These are phyloP conservation scores for Pseudomyrmex gracilis DNA, from an alignment of 1,140 invertebrate genomes.

Conservation along the genomic window DNA sequence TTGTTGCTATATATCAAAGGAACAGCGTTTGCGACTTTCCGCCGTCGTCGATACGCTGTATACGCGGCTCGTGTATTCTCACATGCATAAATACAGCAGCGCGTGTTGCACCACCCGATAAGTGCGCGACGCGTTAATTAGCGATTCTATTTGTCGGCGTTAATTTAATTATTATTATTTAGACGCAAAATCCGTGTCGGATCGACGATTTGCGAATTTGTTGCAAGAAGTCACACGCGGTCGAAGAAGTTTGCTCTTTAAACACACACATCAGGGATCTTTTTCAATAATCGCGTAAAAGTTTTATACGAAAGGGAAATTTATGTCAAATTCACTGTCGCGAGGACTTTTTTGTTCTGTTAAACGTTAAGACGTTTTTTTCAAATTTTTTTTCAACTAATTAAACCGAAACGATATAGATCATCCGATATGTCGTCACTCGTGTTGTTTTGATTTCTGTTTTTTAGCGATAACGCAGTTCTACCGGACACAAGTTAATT, in stretches of 20 bases:
- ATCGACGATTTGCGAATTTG: not conserved
- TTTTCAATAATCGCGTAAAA: no score
- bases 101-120: conserved; percentile 2
- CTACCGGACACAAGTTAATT: conserved; percentile 23
- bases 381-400: not conserved
- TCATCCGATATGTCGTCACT: conserved; percentile 27
- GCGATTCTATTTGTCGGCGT: conserved; percentile 26
- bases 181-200: not conserved
- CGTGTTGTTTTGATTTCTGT: not conserved
- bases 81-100: conserved; percentile 46
- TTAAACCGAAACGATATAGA: not conserved
- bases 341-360: not conserved
- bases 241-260: no score
- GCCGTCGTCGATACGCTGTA: conserved; percentile 14
- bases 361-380: not conserved
- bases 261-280: no score
- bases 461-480: conserved; percentile 19
- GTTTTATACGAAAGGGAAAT: no score
- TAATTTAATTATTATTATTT: not conserved
- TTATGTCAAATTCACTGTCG: not conserved
- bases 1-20: conserved; percentile 34
- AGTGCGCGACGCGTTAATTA: not conserved
- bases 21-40: not conserved
- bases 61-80: conserved; percentile 40
- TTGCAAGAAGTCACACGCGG: not conserved